Evolutionary conservation across 2,113 vertebrate genomes (phyloP), one percentile per base, ranked within the genome.

Genomic region (Cynoglossus semilaevis): DNA sequence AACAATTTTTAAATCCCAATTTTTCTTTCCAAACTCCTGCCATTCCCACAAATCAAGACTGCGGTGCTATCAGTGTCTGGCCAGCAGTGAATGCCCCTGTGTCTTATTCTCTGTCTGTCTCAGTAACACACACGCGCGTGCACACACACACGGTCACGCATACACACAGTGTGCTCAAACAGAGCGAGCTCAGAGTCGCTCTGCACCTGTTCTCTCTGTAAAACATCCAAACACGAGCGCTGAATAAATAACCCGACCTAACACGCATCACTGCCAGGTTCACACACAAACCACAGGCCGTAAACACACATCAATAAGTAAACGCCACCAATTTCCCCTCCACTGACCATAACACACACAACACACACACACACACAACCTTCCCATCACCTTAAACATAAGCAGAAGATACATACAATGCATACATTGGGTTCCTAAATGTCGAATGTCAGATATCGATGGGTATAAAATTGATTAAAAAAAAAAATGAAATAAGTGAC

Each of bases 161-260:
- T 43, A 51, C 57, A 46, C 58, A 52, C 50, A 53, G 58, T 67
- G 70, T 42, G 44, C 69, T 84, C 82, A 87, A 78, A 87, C 83
- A 87, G 84, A 85, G 84, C 59, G 6, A 60, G 65, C 83, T 82
- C 72, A 85, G 82, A 85, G 80, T 86, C 72, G 54, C 77, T 76
- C 80, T 87, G 88, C 88, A 90, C 90, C 90, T 90, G 90, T 87
- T 88, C 86, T 84, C 85, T 83, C 86, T 90, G 89, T 90, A 90
- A 89, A 88, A 91, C 87, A 90, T 88, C 87, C 87, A 89, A 89
- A 88, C 86, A 86, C 66, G 57, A 85, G 70, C 59, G 71, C 82
- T 90, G 89, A 90, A 90, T 90, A 88, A 91, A 90, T 89, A 90
- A 88, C 77, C 68, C 68, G 67, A 79, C 83, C 81, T 76, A 84